Evolutionary conservation across 1,140 invertebrate genomes (phyloP).

Genomic region (Saccostrea cuccullata): DNA sequence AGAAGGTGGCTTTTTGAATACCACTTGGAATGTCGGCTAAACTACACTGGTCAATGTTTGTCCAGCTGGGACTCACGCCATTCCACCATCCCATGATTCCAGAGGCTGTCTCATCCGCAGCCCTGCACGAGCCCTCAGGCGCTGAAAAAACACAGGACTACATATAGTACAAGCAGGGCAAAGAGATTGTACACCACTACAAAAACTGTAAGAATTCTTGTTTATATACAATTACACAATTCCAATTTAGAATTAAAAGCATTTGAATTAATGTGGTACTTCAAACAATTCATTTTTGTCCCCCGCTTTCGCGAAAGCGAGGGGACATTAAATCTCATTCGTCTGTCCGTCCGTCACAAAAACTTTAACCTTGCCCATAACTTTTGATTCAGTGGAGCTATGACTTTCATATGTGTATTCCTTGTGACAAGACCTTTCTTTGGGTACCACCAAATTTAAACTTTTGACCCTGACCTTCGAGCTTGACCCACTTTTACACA

Average conservation of each 20-base stretch:
- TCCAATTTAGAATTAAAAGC: background rate
- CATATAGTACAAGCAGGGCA: background rate
- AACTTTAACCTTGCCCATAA: too few species aligned
- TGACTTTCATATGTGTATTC: too few species aligned
- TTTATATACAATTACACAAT: background rate
- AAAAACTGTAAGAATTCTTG: background rate
- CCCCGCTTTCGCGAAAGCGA: too few species aligned
- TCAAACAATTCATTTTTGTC: too few species aligned
- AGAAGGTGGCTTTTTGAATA: constrained; percentile 91
- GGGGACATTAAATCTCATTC: too few species aligned
- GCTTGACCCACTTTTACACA: too few species aligned
- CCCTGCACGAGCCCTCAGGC: constrained; percentile 65
- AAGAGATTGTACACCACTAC: too few species aligned
- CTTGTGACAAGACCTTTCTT: too few species aligned
- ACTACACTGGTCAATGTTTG: constrained; percentile 86
- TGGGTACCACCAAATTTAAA: too few species aligned
- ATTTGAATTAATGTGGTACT: background rate
- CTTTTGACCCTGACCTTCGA: too few species aligned
- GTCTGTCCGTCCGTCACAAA: too few species aligned
- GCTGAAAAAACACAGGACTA: constrained; percentile 44
- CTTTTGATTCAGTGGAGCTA: too few species aligned
- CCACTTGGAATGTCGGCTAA: constrained; percentile 90
- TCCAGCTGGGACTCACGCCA: constrained; percentile 86
- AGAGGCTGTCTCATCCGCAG: constrained; percentile 81
- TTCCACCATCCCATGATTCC: constrained; percentile 94